These are phyloP conservation scores for Ameiurus melas DNA, from an alignment of 2,113 vertebrate species.

Conservation along the genomic window DNA sequence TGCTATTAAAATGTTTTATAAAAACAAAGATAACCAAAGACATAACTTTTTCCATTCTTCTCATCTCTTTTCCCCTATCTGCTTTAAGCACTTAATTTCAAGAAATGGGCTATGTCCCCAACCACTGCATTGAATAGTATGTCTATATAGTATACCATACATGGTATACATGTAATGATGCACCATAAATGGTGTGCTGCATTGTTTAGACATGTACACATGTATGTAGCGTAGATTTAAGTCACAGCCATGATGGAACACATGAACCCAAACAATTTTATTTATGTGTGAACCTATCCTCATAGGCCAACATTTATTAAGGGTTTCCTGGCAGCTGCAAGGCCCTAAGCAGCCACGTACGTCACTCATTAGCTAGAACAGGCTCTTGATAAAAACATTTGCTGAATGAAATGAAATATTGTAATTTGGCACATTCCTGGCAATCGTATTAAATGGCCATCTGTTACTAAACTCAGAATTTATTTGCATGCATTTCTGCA, in stretches of 20 bases:
- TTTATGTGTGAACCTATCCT: background rate
- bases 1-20: too few relatives aligned
- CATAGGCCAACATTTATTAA: background rate
- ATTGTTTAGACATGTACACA: background rate
- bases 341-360: background rate
- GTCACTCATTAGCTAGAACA: background rate
- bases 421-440: background rate
- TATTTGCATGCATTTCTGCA: background rate
- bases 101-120: background rate
- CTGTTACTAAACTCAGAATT: background rate
- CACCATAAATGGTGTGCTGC: background rate
- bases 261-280: background rate
- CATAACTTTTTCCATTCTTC: background rate
- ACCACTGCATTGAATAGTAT: background rate
- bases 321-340: background rate
- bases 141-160: background rate
- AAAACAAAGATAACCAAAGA: background rate
- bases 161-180: background rate
- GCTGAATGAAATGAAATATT: background rate
- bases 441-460: background rate
- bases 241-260: background rate
- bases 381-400: background rate
- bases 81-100: background rate
- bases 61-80: background rate
- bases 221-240: background rate